These are phyloP conservation scores for Manis javanica DNA, from an alignment of 2,797 vertebrate species.

Conservation along the genomic window DNA sequence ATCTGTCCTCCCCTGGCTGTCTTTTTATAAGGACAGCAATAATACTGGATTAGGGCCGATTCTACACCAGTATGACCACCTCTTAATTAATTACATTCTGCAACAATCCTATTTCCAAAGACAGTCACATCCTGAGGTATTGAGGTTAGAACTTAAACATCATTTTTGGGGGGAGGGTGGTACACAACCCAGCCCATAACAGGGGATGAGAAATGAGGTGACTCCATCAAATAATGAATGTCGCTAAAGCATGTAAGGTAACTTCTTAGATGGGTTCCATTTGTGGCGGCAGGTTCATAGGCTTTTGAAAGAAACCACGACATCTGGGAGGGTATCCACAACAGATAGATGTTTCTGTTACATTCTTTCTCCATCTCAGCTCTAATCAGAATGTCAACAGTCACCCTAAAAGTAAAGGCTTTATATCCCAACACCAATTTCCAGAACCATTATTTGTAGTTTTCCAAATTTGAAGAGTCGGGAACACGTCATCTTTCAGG, in stretches of 20 bases:
- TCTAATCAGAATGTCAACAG: slow-evolving; percentile 22
- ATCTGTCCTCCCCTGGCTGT: not conserved
- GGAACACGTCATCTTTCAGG: not conserved
- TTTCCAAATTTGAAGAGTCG: not conserved
- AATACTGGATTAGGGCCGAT: not conserved
- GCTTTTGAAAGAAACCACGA: not conserved
- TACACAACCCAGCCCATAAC: not conserved
- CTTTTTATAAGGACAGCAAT: not conserved
- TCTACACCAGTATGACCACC: not conserved
- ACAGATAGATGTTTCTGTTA: not conserved
- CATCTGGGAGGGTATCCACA: not conserved
- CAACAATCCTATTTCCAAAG: slow-evolving; percentile 19
- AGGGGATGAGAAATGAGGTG: not conserved
- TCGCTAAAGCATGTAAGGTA: not conserved
- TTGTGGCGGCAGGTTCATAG: not conserved
- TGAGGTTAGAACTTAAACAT: not conserved
- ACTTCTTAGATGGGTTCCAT: not conserved
- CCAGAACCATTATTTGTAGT: slow-evolving; percentile 17
- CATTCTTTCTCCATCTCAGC: not conserved
- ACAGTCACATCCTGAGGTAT: not conserved
- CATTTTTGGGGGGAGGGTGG: not conserved
- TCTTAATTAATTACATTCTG: not conserved
- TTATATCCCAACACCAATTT: not conserved
- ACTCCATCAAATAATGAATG: not conserved
- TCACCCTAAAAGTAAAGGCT: slow-evolving; percentile 4